phyloP scores from a whole-genome alignment of 2,888 invertebrate genomes.

The Harpagoxenus sublaevis region DNA sequence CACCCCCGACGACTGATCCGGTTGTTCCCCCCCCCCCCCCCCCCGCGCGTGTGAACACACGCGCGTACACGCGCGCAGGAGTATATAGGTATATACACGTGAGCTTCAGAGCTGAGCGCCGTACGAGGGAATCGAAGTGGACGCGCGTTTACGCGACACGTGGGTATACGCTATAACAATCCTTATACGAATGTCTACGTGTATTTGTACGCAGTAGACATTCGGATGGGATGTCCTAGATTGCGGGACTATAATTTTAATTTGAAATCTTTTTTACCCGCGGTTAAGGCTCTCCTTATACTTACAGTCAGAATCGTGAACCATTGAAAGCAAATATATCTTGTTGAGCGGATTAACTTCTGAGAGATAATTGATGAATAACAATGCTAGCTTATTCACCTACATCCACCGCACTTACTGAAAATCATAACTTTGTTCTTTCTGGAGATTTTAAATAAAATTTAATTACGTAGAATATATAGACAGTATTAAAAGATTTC shows the following conservation, averaged over 20 bases:
- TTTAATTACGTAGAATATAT: neutral
- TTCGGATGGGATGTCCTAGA: neutral
- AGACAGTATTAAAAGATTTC: neutral
- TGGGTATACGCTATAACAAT: constrained; percentile 26
- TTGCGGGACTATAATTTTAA: neutral
- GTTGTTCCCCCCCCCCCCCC: constrained; percentile 41
- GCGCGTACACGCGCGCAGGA: constrained; percentile 52
- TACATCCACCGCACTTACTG: neutral
- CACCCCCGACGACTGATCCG: constrained; percentile 83
- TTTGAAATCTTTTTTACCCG: neutral
- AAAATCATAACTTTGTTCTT: neutral
- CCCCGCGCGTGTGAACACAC: constrained; percentile 60
- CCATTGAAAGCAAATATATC: neutral
- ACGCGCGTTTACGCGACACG: constrained; percentile 33
- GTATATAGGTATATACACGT: constrained; percentile 18
- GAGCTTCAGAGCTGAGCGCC: constrained; percentile 32
- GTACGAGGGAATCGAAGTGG: constrained; percentile 3
- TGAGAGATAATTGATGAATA: neutral
- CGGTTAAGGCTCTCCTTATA: neutral
- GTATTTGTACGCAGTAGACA: neutral
- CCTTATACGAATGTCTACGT: neutral
- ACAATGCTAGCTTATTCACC: neutral
- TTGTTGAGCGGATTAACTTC: neutral
- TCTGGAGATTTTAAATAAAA: no score
- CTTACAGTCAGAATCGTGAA: neutral